Base-by-base conservation (phyloP, 2,888 invertebrate genomes). In the Apantesis nais region DNA sequence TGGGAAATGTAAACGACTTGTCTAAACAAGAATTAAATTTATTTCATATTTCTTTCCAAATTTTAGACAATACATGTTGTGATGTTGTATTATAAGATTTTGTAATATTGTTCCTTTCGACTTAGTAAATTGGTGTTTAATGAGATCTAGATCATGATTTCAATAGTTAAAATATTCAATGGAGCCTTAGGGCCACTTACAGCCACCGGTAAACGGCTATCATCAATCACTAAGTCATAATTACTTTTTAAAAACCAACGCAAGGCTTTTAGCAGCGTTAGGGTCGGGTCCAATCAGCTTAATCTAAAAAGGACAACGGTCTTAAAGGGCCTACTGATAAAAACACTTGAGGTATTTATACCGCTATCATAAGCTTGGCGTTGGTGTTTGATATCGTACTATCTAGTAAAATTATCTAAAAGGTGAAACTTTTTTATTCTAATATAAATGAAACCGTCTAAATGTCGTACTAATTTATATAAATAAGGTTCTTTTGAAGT, bases 11-110 rank as follows among this genome's bases (percentile, higher is more conserved):
- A 70, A 65, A 70, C 69, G 69, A 60, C 48, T 14, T 58, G 58
- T 65, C 44, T 58, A 64, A 69, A 69, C 68, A 69, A 58, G 37
- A 64, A 55, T 37, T 63, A 60, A 69, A 55, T 64, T 69, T 69
- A 64, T 69, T 31, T 58, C 58, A 44, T 37, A 65, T 65, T 65
- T 52, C 48, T 41, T 41, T 41, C 29, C 9, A n/a, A 39, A 19
- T 41, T 63, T 41, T 41, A 19, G 39, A 41, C 25, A 8, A 41
- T 62, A 62, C 39, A 62, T 62, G 62, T 41, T 37, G 22, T 37
- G 22, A 2, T 62, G 22, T 12, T 25, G 25, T 16, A 37, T 39
- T 19, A 14, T 25, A 25, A 22, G 25, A 16, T 16, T 39, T n/a
- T 12, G 11, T 2, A 25, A 55, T 25, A 25, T 22, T 52, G 0